These are phyloP conservation scores for Lepidocyrtoides sp. DNA, from an alignment of 2,888 invertebrate genomes.

Conservation along the genomic window DNA sequence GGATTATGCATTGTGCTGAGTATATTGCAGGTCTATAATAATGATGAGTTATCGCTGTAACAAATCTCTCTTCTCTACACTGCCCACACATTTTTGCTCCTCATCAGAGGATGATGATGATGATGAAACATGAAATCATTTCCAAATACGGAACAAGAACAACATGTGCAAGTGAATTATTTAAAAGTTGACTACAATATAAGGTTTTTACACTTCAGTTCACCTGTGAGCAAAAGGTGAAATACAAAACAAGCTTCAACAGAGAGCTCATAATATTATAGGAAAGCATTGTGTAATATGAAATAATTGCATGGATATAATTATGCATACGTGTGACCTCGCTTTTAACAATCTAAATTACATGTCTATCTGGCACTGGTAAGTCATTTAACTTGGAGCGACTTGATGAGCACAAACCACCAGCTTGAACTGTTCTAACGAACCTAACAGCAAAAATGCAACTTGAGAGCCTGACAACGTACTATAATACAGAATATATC, in stretches of 20 bases:
- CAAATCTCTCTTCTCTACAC: constrained; percentile 2
- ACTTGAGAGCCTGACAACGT: constrained; percentile 13
- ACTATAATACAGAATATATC: background rate
- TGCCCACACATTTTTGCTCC: constrained; percentile 56
- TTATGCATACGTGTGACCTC: constrained; percentile 52
- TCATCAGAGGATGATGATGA: constrained; percentile 1
- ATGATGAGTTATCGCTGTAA: constrained; percentile 4
- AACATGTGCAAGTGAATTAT: constrained; percentile 44
- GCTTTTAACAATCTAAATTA: constrained; percentile 54
- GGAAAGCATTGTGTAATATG: background rate
- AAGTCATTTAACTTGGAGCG: constrained; percentile 11
- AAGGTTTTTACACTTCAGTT: constrained; percentile 64
- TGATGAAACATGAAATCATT: constrained; percentile 63
- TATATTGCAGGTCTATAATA: too few relatives aligned
- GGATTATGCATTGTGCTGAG: too few relatives aligned
- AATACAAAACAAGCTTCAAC: constrained; percentile 16
- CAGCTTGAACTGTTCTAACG: background rate
- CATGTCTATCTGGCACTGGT: constrained; percentile 16
- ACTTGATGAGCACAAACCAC: background rate
- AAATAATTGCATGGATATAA: background rate
- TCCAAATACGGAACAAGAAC: constrained; percentile 60
- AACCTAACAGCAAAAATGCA: constrained; percentile 45
- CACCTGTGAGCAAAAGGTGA: constrained; percentile 55
- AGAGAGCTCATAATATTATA: background rate
- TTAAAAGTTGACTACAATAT: constrained; percentile 4